Base-by-base conservation (phyloP, 2,113 vertebrate genomes). In the Leptobrachium ailaonicum region DNA sequence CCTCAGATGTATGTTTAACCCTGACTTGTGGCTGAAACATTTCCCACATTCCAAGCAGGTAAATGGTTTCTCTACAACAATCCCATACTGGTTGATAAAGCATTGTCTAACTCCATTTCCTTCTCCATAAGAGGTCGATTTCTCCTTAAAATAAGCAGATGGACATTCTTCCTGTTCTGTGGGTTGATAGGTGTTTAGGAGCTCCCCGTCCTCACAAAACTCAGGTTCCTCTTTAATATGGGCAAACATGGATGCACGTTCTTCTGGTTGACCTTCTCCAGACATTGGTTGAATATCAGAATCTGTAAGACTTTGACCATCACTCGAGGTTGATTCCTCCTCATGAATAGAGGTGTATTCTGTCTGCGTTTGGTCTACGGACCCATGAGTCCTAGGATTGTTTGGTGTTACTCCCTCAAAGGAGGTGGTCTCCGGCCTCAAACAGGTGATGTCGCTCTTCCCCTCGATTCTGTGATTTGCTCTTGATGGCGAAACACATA, bases 1-100 rank as follows among this genome's bases (percentile, higher is more conserved):
- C 6, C 40, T 45, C 47, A 54, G 64, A 54, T 76, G 75, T 14
- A 60, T 10, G 7, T 20, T 9, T 43, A 74, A 50, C 6, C 42
- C 58, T 2, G 72, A 74, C 10, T 74, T 74, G n/a, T 58, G 54
- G 1, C 54, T 43, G 13, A 74, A 74, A 62, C 72, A 5, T 60
- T 74, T 74, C 6, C 72, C 72, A 62, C 72, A 74, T 60, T 74
- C 54, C 8, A 7, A 41, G 8, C 72, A 74, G 9, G 72, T n/a
- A 60, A 60, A 60, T 2, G 56, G 56, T 60, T 14, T 11, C 3
- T 14, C 56, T 11, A 14, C 56, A 3, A 14, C 3, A 14, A 14
- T 60, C 11, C 13, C 56, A 13, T 60, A 12, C 13, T 60, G 13
- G 6, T 3, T 60, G 13, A 11, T 13, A 12, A 11, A 60, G 56